Base-by-base conservation (phyloP, 1,140 invertebrate genomes). In the Hermetia illucens region DNA sequence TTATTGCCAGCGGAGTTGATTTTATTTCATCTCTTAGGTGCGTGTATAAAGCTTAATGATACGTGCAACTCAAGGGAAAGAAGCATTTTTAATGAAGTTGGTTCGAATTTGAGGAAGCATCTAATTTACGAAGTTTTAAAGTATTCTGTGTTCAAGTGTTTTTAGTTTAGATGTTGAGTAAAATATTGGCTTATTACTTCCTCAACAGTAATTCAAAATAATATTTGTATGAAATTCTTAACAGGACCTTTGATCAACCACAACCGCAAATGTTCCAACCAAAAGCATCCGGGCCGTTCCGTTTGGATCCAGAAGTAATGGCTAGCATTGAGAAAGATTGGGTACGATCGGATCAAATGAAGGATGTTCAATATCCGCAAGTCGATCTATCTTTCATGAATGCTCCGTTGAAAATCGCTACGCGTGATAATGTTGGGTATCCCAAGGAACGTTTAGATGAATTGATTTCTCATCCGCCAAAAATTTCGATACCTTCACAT, bases 301-400 rank as follows among this genome's bases (percentile, higher is more conserved):
- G 77, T 10, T 52, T 84, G 15, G 79, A 83, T 49, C 69, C 74
- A 15, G 66, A 75, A 32, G 65, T 81, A 18, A 67, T 83, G 44
- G 66, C 73, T 15, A 66, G 66, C 43, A 66, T 77, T 18, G 75
- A 78, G 49, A 57, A 53, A 29, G 55, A 53, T 37, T 55, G 58
- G 58, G 48, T 50, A 12, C 51, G 48, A 20, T 52, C 44, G 20
- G 59, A 53, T 47, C 53, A 57, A 41, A 53, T 55, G 31, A 47
- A 46, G 16, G 53, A 59, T 20, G 51, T 66, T 36, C 60, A 66
- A 29, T 51, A 65, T 4, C 57, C 61, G 1, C 60, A 55, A 37
- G 53, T 65, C 3, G 69, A 71, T 48, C 55, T 68, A 16, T 63
- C 66, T 41, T 64, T 68, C 43, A 50, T 71, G 0, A 66, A 68